Conservation (phyloP, 1,140 invertebrate species). For the Acromyrmex heyeri region DNA sequence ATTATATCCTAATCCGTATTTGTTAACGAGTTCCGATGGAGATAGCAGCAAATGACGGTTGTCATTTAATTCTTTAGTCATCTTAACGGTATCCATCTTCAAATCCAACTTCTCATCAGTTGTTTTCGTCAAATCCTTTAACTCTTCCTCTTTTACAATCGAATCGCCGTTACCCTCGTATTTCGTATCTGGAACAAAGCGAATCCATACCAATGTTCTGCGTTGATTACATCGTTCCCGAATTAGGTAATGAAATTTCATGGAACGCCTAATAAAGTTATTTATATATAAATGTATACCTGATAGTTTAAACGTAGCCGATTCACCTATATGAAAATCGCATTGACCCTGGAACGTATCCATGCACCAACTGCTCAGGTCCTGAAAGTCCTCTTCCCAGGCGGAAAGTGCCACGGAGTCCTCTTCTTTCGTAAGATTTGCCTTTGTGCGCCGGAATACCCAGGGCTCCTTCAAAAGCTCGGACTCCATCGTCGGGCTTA, state of each 20-base stretch:
- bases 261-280: neutral
- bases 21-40: slow-evolving; percentile 48
- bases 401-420: slow-evolving; percentile 64
- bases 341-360: slow-evolving; percentile 79
- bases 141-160: slow-evolving; percentile 66
- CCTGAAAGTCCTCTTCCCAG: slow-evolving; percentile 86
- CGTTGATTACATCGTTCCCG: neutral
- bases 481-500: slow-evolving; percentile 77
- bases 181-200: slow-evolving; percentile 75
- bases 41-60: slow-evolving; percentile 56
- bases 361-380: slow-evolving; percentile 83
- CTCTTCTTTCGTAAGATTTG: slow-evolving; percentile 57
- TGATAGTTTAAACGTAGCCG: slow-evolving; percentile 78
- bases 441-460: slow-evolving; percentile 63
- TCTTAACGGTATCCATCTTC: slow-evolving; percentile 64
- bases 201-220: neutral
- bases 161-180: slow-evolving; percentile 77
- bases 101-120: slow-evolving; percentile 58
- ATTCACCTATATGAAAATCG: slow-evolving; percentile 85
- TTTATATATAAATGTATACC: slow-evolving; percentile 73
- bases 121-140: slow-evolving; percentile 63
- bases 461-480: slow-evolving; percentile 75
- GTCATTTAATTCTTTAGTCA: slow-evolving; percentile 23
- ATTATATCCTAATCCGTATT: slow-evolving; percentile 30
- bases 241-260: neutral